These are phyloP conservation scores for Yponomeuta cagnagella DNA, from an alignment of 2,888 invertebrate genomes.

Conservation along the genomic window DNA sequence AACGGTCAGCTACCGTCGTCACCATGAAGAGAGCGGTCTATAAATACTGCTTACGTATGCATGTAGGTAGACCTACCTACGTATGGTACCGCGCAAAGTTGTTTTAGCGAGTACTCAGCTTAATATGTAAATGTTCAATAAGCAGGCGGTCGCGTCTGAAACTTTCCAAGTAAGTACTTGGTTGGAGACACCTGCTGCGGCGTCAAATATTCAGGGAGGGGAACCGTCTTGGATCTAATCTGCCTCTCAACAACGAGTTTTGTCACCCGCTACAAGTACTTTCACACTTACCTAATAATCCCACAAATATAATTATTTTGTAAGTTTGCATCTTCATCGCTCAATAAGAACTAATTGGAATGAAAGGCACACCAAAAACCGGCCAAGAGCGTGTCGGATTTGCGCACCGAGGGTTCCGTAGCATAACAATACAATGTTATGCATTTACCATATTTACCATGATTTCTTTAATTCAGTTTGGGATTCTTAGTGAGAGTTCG, in stretches of 20 bases:
- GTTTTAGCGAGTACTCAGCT: neutral
- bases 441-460: no score
- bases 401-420: no score
- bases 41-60: neutral
- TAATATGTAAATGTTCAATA: constrained; percentile 3
- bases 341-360: no score
- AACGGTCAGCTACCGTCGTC: no score
- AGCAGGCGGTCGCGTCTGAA: neutral
- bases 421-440: no score
- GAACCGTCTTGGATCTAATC: neutral
- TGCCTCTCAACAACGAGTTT: neutral
- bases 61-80: neutral
- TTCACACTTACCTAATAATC: neutral
- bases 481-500: no score
- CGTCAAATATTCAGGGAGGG: neutral
- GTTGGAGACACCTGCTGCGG: neutral
- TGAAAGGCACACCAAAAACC: no score
- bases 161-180: constrained; percentile 3
- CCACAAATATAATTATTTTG: no score
- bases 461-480: no score
- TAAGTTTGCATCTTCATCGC: no score
- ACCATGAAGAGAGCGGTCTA: no score
- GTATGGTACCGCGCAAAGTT: neutral
- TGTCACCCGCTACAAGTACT: neutral
- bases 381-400: no score